phyloP scores from a whole-genome alignment of 64 coral and sea anemone genomes.

The Montipora capricornis region DNA sequence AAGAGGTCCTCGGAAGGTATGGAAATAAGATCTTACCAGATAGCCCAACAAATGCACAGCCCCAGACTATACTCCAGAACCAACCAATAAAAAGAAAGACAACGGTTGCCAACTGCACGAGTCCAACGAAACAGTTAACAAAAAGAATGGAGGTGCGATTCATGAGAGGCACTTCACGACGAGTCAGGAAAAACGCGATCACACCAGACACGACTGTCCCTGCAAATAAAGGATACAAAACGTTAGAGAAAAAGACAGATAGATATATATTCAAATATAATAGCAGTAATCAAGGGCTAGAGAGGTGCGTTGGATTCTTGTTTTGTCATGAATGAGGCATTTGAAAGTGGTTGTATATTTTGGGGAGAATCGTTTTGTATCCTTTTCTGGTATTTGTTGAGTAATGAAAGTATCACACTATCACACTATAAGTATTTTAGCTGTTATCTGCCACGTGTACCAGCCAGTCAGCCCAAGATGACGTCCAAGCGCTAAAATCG shows the following conservation, averaged over 20 bases:
- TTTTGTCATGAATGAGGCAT: no score
- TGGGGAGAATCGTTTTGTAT: no score
- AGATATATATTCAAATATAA: no score
- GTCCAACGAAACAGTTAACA: constrained; percentile 86
- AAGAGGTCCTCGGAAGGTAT: background rate
- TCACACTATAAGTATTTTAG: no score
- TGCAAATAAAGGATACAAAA: constrained; percentile 10
- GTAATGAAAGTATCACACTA: no score
- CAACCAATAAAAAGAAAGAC: constrained; percentile 96
- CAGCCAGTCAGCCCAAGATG: no score
- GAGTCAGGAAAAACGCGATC: constrained; percentile 79
- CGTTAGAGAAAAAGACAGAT: background rate
- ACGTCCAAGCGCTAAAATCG: no score
- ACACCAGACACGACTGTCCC: constrained; percentile 88
- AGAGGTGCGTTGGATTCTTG: no score
- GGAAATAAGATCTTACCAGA: constrained; percentile 60
- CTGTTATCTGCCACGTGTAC: no score
- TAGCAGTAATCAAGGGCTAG: no score
- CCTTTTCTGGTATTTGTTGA: no score
- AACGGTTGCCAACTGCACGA: constrained; percentile 84
- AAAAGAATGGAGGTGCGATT: constrained; percentile 75
- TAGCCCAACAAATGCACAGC: constrained; percentile 94
- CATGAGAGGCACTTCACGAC: constrained; percentile 34
- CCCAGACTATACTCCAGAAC: constrained; percentile 99
- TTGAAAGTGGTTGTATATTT: no score